These are phyloP conservation scores for Colossoma macropomum DNA, from an alignment of 2,113 vertebrate species.

Conservation along the genomic window DNA sequence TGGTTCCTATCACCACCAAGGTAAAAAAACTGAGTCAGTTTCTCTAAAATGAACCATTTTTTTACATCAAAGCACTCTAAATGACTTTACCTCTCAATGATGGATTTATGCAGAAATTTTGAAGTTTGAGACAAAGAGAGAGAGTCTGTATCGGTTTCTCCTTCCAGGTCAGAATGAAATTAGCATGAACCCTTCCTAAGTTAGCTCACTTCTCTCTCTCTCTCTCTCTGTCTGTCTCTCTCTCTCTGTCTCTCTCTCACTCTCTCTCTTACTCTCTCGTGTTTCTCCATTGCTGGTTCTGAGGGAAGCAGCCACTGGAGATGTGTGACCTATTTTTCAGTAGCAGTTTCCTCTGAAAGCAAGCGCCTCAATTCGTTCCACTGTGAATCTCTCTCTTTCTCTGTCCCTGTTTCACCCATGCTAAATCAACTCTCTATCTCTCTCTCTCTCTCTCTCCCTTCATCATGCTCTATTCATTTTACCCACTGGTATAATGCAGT, in stretches of 20 bases:
- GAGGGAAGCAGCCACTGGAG: slow-evolving; percentile 70
- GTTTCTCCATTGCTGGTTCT: slow-evolving; percentile 55
- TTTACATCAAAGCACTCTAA: no score
- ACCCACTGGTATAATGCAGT: not conserved
- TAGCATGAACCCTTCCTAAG: not conserved
- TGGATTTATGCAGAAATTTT: no score
- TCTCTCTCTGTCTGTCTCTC: slow-evolving; percentile 43
- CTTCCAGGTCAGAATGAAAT: slow-evolving; percentile 42
- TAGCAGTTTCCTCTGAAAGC: slow-evolving; percentile 52
- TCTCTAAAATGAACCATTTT: no score
- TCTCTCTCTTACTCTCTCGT: slow-evolving; percentile 39
- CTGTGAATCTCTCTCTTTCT: slow-evolving; percentile 18
- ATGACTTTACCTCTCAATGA: no score
- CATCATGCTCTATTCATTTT: slow-evolving; percentile 19
- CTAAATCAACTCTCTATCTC: no score
- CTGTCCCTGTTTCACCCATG: slow-evolving; percentile 12
- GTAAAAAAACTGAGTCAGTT: no score
- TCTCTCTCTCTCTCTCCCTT: slow-evolving; percentile 34
- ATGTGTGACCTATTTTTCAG: slow-evolving; percentile 80
- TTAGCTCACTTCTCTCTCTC: not conserved
- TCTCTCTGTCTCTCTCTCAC: not conserved
- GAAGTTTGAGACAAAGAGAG: not conserved
- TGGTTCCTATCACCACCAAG: no score
- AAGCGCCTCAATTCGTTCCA: slow-evolving; percentile 46
- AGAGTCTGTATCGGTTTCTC: not conserved